A percentile compares a stretch with the other conserved stretches of the same genome.
phyloP scores from a whole-genome alignment of 2,797 vertebrate genomes.

The Schizopygopsis pylzovi region DNA sequence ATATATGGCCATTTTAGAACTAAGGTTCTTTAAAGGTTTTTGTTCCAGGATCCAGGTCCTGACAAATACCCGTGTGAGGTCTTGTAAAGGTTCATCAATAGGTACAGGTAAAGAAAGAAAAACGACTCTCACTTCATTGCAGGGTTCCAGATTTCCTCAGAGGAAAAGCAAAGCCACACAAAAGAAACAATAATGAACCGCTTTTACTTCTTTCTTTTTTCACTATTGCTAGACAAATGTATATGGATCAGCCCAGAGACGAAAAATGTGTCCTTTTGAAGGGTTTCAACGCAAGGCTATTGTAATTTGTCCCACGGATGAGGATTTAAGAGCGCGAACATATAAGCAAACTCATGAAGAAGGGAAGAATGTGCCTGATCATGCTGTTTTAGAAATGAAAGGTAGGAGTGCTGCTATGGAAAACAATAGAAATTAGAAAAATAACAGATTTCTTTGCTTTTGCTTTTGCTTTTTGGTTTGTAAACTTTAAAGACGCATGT shows the following conservation, averaged over 20 bases:
- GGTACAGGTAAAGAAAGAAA: constrained; percentile 68
- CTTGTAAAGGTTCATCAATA: constrained; percentile 63
- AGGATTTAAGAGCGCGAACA: constrained; percentile 92
- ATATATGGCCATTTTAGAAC: no score
- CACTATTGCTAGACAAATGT: constrained; percentile 92
- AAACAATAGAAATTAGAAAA: neutral
- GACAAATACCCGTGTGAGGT: constrained; percentile 5
- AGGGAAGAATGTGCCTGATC: constrained; percentile 96
- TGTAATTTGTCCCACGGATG: constrained; percentile 95
- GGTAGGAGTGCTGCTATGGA: constrained; percentile 78
- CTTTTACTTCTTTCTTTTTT: constrained; percentile 86
- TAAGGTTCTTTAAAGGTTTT: neutral
- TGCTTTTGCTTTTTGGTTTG: neutral
- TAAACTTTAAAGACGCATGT: neutral
- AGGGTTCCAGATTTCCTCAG: constrained; percentile 80
- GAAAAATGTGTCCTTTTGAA: constrained; percentile 92
- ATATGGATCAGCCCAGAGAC: constrained; percentile 94
- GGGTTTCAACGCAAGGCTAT: constrained; percentile 85
- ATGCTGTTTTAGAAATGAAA: constrained; percentile 98
- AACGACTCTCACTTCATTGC: constrained; percentile 80
- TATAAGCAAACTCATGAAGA: constrained; percentile 93
- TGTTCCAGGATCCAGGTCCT: neutral
- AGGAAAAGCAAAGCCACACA: constrained; percentile 60
- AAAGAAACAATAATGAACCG: constrained; percentile 74
- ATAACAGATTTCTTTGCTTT: neutral